These are phyloP conservation scores for Gymnothorax reevesii DNA, from an alignment of 2,797 vertebrate species.

Conservation along the genomic window DNA sequence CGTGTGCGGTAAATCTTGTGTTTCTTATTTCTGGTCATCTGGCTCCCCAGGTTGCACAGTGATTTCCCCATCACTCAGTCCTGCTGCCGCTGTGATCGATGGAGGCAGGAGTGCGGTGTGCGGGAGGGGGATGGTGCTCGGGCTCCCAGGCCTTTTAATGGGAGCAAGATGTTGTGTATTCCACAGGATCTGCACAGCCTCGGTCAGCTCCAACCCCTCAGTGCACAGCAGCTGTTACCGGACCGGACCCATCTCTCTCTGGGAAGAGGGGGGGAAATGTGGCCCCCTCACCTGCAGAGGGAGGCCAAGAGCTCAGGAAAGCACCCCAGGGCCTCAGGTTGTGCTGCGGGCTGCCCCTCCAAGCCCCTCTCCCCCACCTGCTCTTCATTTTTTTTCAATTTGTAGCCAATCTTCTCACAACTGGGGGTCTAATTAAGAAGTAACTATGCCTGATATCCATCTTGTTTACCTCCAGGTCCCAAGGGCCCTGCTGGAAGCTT, in stretches of 20 bases:
- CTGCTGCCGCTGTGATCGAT: conserved; percentile 27
- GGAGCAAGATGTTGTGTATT: conserved; percentile 75
- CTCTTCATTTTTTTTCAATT: conserved; percentile 77
- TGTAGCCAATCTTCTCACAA: conserved; percentile 74
- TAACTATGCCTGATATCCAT: conserved; percentile 77
- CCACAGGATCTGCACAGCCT: conserved; percentile 55
- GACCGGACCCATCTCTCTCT: conserved; percentile 54
- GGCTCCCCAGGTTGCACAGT: conserved; percentile 35
- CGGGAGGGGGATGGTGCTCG: conserved; percentile 17
- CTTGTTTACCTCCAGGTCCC: conserved; percentile 73
- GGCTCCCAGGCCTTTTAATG: conserved; percentile 60
- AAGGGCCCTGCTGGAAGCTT: conserved; percentile 48
- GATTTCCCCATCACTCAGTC: conserved; percentile 37
- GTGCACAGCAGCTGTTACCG: conserved; percentile 62
- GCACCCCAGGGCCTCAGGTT: background rate
- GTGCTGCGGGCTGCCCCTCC: background rate
- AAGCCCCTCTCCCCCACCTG: conserved; percentile 61
- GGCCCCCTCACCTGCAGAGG: conserved; percentile 36
- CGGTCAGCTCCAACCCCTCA: conserved; percentile 44
- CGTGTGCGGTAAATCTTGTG: conserved; percentile 29
- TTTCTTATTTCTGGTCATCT: conserved; percentile 40
- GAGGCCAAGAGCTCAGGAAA: background rate
- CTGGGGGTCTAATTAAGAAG: conserved; percentile 70
- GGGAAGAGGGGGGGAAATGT: conserved; percentile 40
- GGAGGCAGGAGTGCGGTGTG: conserved; percentile 9